Conservation (phyloP, 2,888 invertebrate species). For the Copidosoma aretas region DNA sequence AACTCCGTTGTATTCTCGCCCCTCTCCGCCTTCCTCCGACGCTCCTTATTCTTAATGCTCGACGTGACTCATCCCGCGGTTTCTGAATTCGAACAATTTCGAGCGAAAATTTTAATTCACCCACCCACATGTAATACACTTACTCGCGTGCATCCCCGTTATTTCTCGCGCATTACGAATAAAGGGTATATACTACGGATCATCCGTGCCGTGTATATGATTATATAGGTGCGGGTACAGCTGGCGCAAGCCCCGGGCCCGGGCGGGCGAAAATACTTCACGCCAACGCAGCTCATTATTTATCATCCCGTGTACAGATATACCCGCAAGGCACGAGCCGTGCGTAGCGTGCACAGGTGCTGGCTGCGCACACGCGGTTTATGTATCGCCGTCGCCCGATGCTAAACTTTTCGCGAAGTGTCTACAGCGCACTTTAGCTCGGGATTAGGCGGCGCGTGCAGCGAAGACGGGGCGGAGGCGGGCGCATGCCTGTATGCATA, state of each 20-base stretch:
- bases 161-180: too few species aligned
- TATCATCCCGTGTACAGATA: conserved; percentile 27
- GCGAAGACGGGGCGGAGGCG: conserved; percentile 20
- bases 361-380: conserved; percentile 26
- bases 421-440: conserved; percentile 37
- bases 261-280: conserved; percentile 30
- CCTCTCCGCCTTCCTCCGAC: too few species aligned
- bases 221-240: too few species aligned
- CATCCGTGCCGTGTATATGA: too few species aligned
- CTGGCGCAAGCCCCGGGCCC: too few species aligned
- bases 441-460: conserved; percentile 15
- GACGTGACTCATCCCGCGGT: too few species aligned
- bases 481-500: neutral
- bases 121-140: too few species aligned
- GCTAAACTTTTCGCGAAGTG: conserved; percentile 38
- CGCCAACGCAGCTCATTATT: conserved; percentile 33
- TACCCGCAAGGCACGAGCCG: neutral
- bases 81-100: too few species aligned
- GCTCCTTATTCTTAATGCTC: too few species aligned
- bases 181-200: too few species aligned
- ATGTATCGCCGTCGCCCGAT: conserved; percentile 24
- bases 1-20: conserved; percentile 8
- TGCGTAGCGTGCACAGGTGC: conserved; percentile 29
- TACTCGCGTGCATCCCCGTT: too few species aligned
- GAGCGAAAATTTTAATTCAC: too few species aligned